These are phyloP conservation scores for Trachythela sp. DNA, from an alignment of 64 coral and sea anemone genomes.

Conservation along the genomic window DNA sequence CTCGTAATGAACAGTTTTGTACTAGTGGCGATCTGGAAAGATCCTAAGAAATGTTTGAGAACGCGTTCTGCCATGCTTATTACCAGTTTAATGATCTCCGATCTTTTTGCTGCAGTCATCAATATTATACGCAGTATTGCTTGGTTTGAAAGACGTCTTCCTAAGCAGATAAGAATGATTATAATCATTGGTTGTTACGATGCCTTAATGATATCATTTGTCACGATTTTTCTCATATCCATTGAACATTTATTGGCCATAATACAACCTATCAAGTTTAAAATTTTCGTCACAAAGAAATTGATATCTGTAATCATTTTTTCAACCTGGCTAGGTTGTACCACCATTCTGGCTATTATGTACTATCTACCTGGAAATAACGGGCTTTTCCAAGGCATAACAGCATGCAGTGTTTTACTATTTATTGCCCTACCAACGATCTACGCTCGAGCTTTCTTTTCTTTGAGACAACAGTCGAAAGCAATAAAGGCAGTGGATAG, in stretches of 20 bases:
- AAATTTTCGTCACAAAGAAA: neutral
- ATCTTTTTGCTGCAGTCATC: neutral
- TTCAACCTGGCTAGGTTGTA: neutral
- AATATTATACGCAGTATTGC: neutral
- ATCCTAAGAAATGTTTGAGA: conserved; percentile 6
- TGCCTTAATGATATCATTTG: neutral
- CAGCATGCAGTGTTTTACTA: neutral
- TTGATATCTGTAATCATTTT: neutral
- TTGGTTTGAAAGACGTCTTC: too few species aligned
- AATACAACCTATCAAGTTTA: neutral
- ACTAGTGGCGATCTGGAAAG: neutral
- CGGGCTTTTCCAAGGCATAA: neutral
- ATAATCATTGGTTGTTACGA: neutral
- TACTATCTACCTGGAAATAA: neutral
- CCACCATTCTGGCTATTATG: neutral
- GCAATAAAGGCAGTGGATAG: neutral
- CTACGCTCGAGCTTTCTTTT: neutral
- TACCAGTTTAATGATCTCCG: neutral
- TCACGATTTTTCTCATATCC: neutral
- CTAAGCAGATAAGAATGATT: too few species aligned
- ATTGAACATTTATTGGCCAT: neutral
- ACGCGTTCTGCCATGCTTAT: neutral
- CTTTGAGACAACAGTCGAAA: neutral
- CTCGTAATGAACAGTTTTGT: neutral
- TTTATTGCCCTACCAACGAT: neutral